Conservation (phyloP, 2,797 vertebrate genomes). For the Pteropus rufus region DNA sequence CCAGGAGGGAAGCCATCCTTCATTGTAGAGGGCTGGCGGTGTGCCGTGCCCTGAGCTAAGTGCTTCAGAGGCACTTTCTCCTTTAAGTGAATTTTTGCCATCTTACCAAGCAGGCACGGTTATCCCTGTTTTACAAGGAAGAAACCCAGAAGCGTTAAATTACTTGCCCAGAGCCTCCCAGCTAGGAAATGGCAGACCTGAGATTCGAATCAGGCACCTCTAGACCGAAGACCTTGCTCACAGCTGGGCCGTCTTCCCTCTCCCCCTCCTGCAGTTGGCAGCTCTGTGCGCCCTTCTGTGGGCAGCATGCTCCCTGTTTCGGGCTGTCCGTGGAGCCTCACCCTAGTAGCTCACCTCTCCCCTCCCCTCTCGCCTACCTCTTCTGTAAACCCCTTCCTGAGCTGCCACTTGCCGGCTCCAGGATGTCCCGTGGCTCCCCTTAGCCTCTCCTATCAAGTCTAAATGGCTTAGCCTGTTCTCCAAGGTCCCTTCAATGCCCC, state of each 20-base stretch:
- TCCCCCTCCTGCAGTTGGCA: accelerated
- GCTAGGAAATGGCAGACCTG: neutral
- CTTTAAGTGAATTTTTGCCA: neutral
- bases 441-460: neutral
- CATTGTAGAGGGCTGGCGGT: neutral
- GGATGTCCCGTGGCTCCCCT: neutral
- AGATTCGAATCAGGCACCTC: neutral
- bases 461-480: neutral
- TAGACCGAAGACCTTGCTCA: neutral
- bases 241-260: neutral
- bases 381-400: neutral
- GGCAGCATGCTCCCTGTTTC: neutral
- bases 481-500: neutral
- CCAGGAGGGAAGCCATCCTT: accelerated
- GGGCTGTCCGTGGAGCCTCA: accelerated
- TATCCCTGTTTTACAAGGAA: neutral
- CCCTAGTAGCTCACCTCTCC: accelerated
- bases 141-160: neutral
- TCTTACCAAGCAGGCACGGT: neutral
- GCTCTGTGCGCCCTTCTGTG: accelerated
- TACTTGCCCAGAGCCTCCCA: neutral
- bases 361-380: accelerated
- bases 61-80: neutral
- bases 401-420: neutral
- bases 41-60: neutral